phyloP scores from a whole-genome alignment of 37 sponge, comb jelly and placozoan species.

The Cladorhizidae sp. region DNA sequence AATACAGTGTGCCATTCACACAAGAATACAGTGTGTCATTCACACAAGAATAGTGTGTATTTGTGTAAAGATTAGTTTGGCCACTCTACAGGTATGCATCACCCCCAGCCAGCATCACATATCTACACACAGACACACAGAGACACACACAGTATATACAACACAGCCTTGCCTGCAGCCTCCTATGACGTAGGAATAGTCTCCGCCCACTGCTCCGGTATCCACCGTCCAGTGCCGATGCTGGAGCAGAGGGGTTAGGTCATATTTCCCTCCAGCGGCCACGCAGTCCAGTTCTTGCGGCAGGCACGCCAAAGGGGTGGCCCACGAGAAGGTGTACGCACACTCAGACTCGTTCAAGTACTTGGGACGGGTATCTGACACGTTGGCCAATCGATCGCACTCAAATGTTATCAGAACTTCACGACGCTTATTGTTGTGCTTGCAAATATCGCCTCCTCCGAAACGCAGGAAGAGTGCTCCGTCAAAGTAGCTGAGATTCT shows the following conservation, averaged over 20 bases:
- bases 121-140: neutral
- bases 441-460: slow-evolving; percentile 48
- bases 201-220: neutral
- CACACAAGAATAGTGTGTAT: too few species aligned
- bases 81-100: too few species aligned
- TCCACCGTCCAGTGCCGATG: slow-evolving; percentile 28
- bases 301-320: slow-evolving; percentile 64
- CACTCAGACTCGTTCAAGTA: slow-evolving; percentile 59
- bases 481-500: slow-evolving; percentile 34
- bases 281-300: slow-evolving; percentile 62
- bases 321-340: slow-evolving; percentile 73
- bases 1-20: too few species aligned
- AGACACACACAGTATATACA: neutral
- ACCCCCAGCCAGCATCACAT: too few species aligned
- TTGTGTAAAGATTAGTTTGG: too few species aligned
- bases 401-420: slow-evolving; percentile 52
- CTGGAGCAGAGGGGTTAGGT: slow-evolving; percentile 50
- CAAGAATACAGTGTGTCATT: too few species aligned
- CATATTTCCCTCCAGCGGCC: slow-evolving; percentile 62
- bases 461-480: slow-evolving; percentile 41
- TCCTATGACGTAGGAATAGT: slow-evolving; percentile 32
- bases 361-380: slow-evolving; percentile 7
- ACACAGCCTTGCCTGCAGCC: slow-evolving; percentile 35
- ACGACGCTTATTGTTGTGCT: slow-evolving; percentile 1
- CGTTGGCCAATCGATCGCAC: slow-evolving; percentile 39